These are phyloP conservation scores for Cremastinae sp. DNA, from an alignment of 2,888 invertebrate species.

Conservation along the genomic window DNA sequence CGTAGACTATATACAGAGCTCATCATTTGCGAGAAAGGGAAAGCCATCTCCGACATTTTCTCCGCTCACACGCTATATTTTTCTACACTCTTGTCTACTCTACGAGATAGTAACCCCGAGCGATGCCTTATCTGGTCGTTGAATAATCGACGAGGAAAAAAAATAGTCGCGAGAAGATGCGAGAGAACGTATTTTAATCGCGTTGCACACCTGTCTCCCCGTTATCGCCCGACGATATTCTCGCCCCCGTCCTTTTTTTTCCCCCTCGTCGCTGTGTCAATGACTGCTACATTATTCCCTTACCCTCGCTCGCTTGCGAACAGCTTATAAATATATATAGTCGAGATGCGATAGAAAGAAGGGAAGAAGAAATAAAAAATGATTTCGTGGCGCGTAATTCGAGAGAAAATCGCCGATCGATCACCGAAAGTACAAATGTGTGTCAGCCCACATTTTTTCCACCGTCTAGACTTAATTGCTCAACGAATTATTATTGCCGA, in stretches of 20 bases:
- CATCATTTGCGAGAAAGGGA: constrained; percentile 18
- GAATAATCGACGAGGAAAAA: too few relatives aligned
- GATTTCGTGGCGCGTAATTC: too few relatives aligned
- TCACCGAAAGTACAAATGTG: too few relatives aligned
- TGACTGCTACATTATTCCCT: constrained; percentile 35
- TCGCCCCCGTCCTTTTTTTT: neutral
- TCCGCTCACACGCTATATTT: too few relatives aligned
- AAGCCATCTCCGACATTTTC: neutral
- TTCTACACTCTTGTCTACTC: too few relatives aligned
- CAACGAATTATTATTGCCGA: too few relatives aligned
- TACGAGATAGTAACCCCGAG: too few relatives aligned
- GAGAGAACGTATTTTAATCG: neutral
- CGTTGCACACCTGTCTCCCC: neutral
- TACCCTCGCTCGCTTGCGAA: neutral
- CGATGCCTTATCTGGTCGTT: too few relatives aligned
- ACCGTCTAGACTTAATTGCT: too few relatives aligned
- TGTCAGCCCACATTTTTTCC: too few relatives aligned
- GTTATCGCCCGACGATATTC: constrained; percentile 21
- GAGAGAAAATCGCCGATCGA: too few relatives aligned
- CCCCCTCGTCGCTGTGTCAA: constrained; percentile 15
- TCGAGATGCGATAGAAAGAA: constrained; percentile 26
- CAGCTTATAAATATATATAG: constrained; percentile 34
- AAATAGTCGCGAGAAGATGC: too few relatives aligned
- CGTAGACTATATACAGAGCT: neutral
- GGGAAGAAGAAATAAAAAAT: neutral